These are phyloP conservation scores for Punctoribates punctum DNA, from an alignment of 2,888 invertebrate species.

Conservation along the genomic window DNA sequence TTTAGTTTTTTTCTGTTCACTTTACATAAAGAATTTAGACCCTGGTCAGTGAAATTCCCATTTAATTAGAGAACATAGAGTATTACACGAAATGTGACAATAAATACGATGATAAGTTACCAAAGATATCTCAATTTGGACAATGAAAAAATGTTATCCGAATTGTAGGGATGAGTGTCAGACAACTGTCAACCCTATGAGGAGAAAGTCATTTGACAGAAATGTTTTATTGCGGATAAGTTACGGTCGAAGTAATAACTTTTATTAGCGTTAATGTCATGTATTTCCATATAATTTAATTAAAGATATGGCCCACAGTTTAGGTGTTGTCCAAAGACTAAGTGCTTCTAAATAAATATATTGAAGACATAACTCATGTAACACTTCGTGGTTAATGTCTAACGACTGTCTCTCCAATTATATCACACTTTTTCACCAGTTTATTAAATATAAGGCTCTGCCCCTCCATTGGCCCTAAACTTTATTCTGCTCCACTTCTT, in stretches of 20 bases:
- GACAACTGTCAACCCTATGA: no score
- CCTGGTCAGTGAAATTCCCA: no score
- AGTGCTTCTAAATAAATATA: background rate
- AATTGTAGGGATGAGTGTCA: no score
- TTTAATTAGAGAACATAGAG: no score
- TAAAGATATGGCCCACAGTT: background rate
- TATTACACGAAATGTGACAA: no score
- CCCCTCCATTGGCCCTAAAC: no score
- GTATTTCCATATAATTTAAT: constrained; percentile 23
- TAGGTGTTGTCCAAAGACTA: background rate
- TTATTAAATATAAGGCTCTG: background rate
- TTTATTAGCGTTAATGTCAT: constrained; percentile 8
- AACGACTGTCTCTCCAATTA: background rate
- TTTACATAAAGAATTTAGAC: no score
- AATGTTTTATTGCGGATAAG: background rate
- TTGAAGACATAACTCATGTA: background rate
- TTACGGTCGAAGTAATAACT: background rate
- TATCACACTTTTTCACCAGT: background rate
- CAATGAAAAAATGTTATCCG: no score
- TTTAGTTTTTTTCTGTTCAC: no score
- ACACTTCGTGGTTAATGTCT: background rate
- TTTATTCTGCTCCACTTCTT: no score
- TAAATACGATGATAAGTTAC: no score
- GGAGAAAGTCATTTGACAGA: background rate
- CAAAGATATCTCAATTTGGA: no score